Evolutionary conservation across 1,140 invertebrate genomes (phyloP), one percentile per base, ranked within the genome.

Genomic region (Hycleus phaleratus): DNA sequence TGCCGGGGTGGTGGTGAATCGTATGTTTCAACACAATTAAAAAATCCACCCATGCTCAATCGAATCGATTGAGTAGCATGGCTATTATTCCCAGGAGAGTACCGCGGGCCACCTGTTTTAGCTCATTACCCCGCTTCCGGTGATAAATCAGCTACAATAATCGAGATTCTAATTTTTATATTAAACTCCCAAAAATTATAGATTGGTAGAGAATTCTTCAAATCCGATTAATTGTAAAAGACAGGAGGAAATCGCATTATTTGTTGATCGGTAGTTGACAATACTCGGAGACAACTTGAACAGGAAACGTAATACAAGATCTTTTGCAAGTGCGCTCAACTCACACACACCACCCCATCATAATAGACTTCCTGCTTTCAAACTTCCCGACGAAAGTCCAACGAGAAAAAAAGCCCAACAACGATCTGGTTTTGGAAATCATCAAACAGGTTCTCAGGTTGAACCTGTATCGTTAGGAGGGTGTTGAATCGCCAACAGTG

Each of bases 61-160:
- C 32, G 32, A 32, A 32, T 7, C 7, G 32, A 32, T 32, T 32
- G 32, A 32, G 32, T 5, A 32, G 32, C 32, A 6, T 11, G 42
- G 4, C 51, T 47, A 64, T 64, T 64, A 56, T 64, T 64, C 62
- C 59, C 53, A 64, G 55, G 56, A 51, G 45, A 38, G 25, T 44
- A 44, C 38, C 66, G 64, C 46, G 64, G 59, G 60, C 66, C 68
- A 70, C 68, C 68, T 70, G 68, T 68, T 69, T 61, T 58, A 61
- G 44, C 57, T 68, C 66, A 70, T 70, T 70, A 68, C 65, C 26
- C 54, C 64, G 59, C 59, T 70, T 70, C 68, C 68, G 62, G 64
- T 62, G 61, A 70, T 70, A 70, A 70, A 68, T 70, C 68, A 66
- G 64, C 24, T 32, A 32, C 7, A 32, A 32, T 32, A 32, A 32